A percentile compares a stretch with the other conserved stretches of the same genome.
phyloP scores from a whole-genome alignment of 2,113 vertebrate species.

The Percopsis transmontana region DNA sequence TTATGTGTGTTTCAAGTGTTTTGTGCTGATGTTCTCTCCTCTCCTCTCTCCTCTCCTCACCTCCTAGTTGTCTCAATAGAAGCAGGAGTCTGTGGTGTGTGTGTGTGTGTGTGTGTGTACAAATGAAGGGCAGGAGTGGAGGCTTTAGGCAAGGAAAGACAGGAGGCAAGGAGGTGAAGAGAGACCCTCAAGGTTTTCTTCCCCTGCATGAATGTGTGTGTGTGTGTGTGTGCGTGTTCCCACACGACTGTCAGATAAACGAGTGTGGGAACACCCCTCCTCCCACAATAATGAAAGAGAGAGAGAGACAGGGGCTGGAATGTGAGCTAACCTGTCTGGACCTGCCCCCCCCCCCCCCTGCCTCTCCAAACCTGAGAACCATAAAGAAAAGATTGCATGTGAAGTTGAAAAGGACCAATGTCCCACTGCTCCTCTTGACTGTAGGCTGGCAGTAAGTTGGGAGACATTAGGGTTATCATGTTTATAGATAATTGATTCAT shows the following conservation, averaged over 20 bases:
- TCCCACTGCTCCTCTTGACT: neutral
- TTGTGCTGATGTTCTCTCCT: slow-evolving; percentile 1
- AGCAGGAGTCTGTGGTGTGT: slow-evolving; percentile 38
- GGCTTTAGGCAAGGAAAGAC: slow-evolving; percentile 4
- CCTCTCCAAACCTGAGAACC: neutral
- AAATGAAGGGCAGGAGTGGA: slow-evolving; percentile 17
- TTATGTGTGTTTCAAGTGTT: neutral
- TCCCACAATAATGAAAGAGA: slow-evolving; percentile 52
- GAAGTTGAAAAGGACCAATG: neutral
- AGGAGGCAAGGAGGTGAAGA: neutral
- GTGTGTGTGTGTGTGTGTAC: slow-evolving; percentile 21
- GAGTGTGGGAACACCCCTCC: neutral
- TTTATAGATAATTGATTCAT: no score
- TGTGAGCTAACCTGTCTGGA: slow-evolving; percentile 68
- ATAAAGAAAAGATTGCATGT: neutral
- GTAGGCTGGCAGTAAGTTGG: no score
- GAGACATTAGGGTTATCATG: no score
- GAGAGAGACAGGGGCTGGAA: slow-evolving; percentile 61
- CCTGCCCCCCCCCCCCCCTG: slow-evolving; percentile 14
- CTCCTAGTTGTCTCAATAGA: slow-evolving; percentile 29
- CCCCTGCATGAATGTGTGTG: no score
- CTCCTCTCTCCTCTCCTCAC: neutral
- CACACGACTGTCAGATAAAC: no score
- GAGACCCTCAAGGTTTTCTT: neutral
- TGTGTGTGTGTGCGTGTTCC: no score